These are phyloP conservation scores for Andrena bucephala DNA, from an alignment of 2,888 invertebrate genomes.

Conservation along the genomic window DNA sequence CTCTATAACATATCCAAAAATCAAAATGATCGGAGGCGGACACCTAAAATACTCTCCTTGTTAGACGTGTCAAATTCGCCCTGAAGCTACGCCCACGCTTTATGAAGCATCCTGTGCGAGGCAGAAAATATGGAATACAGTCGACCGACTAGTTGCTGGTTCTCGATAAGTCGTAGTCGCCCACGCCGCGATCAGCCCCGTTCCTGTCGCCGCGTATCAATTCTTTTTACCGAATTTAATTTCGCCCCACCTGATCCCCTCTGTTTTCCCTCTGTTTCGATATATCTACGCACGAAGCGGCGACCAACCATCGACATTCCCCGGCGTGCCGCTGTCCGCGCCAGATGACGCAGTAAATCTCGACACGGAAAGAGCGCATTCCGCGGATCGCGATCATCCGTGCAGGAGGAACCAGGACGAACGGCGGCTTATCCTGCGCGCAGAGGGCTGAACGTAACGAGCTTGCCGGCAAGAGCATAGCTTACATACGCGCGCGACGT, in stretches of 20 bases:
- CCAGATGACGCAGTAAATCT: conserved; percentile 77
- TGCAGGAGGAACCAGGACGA: conserved; percentile 47
- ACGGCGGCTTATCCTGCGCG: conserved; percentile 41
- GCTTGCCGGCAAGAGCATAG: conserved; percentile 64
- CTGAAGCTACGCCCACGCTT: neutral
- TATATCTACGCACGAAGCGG: conserved; percentile 46
- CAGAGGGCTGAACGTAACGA: conserved; percentile 68
- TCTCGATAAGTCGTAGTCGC: conserved; percentile 31
- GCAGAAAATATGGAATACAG: conserved; percentile 11
- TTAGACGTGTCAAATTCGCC: neutral
- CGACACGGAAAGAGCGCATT: conserved; percentile 73
- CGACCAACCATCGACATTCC: conserved; percentile 70
- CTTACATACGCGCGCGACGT: conserved; percentile 31
- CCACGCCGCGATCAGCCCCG: conserved; percentile 30
- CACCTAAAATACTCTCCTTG: too few relatives aligned
- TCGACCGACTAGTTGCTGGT: conserved; percentile 17
- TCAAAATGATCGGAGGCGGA: too few relatives aligned
- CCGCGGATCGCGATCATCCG: conserved; percentile 52
- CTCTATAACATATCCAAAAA: too few relatives aligned
- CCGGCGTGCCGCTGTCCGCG: conserved; percentile 60
- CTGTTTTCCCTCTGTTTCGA: conserved; percentile 35
- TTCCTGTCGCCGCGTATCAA: conserved; percentile 15
- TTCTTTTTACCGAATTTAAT: conserved; percentile 7
- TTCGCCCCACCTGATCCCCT: neutral
- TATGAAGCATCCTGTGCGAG: conserved; percentile 1